Percentiles rank a stretch among this genome's conserved stretches.
phyloP scores from a whole-genome alignment of 2,888 invertebrate species.

The Agapostemon virescens region DNA sequence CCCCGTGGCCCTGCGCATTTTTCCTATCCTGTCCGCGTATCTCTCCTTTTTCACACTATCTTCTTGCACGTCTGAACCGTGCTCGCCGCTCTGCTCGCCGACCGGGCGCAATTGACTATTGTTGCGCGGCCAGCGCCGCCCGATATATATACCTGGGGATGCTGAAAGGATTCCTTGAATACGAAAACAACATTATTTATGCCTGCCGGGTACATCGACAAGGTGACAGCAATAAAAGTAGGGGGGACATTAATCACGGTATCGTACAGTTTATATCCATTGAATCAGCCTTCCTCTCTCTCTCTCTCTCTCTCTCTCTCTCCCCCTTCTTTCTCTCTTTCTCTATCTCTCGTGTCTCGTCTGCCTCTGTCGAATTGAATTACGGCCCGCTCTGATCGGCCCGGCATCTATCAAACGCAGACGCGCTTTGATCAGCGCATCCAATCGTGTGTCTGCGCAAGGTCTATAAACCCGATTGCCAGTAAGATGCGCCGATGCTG shows the following conservation, averaged over 20 bases:
- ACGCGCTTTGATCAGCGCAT: constrained; percentile 58
- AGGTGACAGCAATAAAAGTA: constrained; percentile 48
- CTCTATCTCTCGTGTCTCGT: too few species aligned
- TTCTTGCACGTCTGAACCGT: constrained; percentile 46
- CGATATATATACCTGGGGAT: not conserved
- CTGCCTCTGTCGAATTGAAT: constrained; percentile 52
- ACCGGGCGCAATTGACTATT: constrained; percentile 53
- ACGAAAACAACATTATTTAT: constrained; percentile 52
- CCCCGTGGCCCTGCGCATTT: constrained; percentile 68
- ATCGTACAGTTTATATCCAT: constrained; percentile 48
- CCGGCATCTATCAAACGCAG: constrained; percentile 60
- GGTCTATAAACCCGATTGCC: constrained; percentile 51
- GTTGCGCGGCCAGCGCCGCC: constrained; percentile 25
- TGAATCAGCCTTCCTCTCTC: constrained; percentile 33
- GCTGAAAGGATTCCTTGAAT: constrained; percentile 38
- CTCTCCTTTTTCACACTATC: constrained; percentile 60
- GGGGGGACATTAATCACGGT: constrained; percentile 50
- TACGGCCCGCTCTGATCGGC: constrained; percentile 31
- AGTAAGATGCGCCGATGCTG: constrained; percentile 37
- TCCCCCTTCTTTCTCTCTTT: too few species aligned
- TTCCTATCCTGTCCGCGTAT: constrained; percentile 65
- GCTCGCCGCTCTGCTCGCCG: constrained; percentile 11
- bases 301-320: too few species aligned
- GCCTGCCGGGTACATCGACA: constrained; percentile 14
- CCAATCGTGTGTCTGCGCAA: constrained; percentile 51